Evolutionary conservation across 35 echinoderm and acorn worm species (phyloP).

Genomic region (Apostichopus californicus): DNA sequence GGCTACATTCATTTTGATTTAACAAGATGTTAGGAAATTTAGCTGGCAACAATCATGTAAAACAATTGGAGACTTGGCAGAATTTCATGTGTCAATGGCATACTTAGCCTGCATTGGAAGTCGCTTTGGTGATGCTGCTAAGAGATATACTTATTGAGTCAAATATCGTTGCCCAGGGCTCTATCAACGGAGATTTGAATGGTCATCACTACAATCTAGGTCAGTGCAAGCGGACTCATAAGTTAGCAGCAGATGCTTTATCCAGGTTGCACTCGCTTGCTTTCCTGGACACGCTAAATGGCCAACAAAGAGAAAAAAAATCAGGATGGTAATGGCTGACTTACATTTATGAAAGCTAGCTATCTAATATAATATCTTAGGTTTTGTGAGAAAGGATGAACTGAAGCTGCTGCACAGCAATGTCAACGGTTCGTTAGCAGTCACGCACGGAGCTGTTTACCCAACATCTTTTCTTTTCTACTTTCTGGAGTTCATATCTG

Average conservation of each 20-base stretch:
- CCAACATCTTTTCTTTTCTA: slow-evolving; percentile 36
- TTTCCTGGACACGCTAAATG: not conserved
- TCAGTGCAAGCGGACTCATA: not conserved
- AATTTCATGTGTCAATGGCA: slow-evolving; percentile 34
- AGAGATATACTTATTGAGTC: slow-evolving; percentile 34
- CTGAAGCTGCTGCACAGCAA: too few relatives aligned
- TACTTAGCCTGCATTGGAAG: slow-evolving; percentile 33
- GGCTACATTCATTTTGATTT: too few relatives aligned
- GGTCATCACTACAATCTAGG: slow-evolving; percentile 47
- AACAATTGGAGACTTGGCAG: not conserved
- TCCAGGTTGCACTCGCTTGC: too few relatives aligned
- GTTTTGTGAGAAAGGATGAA: too few relatives aligned
- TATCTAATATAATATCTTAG: too few relatives aligned
- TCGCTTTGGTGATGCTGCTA: slow-evolving; percentile 16
- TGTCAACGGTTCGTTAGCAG: not conserved
- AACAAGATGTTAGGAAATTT: too few relatives aligned
- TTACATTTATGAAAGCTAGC: too few relatives aligned
- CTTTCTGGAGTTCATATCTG: slow-evolving; percentile 23
- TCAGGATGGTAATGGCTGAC: too few relatives aligned
- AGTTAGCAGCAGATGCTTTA: too few relatives aligned
- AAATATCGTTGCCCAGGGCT: not conserved
- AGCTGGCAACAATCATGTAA: too few relatives aligned
- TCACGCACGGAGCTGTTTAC: not conserved
- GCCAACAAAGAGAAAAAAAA: not conserved
- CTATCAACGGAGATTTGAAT: slow-evolving; percentile 12